Evolutionary conservation across 2,797 vertebrate species (phyloP).

Genomic region (Pangasius larnaudii): DNA sequence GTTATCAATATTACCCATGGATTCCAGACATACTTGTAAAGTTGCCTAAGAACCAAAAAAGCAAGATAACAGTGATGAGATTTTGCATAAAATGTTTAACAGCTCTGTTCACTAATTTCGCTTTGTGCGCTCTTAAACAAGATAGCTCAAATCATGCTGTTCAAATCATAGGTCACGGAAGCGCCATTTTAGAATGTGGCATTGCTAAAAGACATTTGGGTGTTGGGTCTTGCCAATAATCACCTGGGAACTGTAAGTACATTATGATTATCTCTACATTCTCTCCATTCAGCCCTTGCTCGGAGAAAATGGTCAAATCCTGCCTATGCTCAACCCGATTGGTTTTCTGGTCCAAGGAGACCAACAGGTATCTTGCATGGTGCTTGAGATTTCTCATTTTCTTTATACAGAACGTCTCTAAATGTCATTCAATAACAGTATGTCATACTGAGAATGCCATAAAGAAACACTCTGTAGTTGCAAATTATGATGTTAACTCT

Average conservation of each 20-base stretch:
- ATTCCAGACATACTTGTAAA: background rate
- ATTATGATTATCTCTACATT: slow-evolving; percentile 55
- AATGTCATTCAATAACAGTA: background rate
- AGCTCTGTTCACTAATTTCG: background rate
- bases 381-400: slow-evolving; percentile 17
- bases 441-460: background rate
- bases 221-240: background rate
- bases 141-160: background rate
- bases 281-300: slow-evolving; percentile 72
- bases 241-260: background rate
- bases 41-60: background rate
- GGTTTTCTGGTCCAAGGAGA: slow-evolving; percentile 73
- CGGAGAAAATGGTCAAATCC: slow-evolving; percentile 77
- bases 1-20: background rate
- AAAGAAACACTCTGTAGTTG: background rate
- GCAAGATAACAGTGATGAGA: background rate
- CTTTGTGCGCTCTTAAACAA: background rate
- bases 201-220: background rate
- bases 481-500: slow-evolving; percentile 34
- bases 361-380: slow-evolving; percentile 74
- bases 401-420: background rate
- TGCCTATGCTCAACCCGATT: slow-evolving; percentile 72
- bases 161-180: background rate
- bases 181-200: background rate
- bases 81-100: background rate